Evolutionary conservation across 2,113 vertebrate genomes (phyloP).

Genomic region (Calidris pugnax): DNA sequence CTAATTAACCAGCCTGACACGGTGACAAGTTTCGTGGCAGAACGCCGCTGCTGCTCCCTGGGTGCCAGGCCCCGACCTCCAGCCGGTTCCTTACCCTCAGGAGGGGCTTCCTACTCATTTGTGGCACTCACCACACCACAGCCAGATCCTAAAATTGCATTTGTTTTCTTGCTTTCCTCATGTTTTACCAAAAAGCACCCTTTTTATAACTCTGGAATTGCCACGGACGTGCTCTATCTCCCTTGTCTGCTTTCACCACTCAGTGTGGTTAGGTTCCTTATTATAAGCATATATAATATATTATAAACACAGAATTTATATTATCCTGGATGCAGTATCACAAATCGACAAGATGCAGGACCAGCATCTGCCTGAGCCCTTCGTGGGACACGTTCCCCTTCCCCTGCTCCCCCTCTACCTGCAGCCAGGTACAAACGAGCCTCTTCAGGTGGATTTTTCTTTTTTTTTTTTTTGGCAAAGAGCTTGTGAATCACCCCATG

Average conservation of each 20-base stretch:
- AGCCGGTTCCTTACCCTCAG: not conserved
- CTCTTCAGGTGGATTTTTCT: not conserved
- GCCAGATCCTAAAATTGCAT: not conserved
- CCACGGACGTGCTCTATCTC: not conserved
- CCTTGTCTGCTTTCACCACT: not conserved
- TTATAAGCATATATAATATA: not conserved
- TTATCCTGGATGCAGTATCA: not conserved
- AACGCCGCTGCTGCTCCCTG: not conserved
- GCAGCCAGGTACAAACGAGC: not conserved
- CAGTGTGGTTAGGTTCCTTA: not conserved
- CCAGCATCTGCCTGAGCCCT: not conserved
- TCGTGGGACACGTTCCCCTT: not conserved
- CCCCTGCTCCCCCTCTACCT: not conserved
- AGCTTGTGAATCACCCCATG: not conserved
- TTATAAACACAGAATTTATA: no score
- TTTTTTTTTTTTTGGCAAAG: not conserved
- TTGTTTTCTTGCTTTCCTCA: not conserved
- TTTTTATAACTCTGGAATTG: not conserved
- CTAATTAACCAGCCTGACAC: slow-evolving; percentile 50
- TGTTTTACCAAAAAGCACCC: not conserved
- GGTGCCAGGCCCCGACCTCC: not conserved
- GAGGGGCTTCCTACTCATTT: not conserved
- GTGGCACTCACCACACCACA: fast-evolving
- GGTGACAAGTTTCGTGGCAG: not conserved
- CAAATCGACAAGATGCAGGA: not conserved